Percentiles rank a stretch among this genome's conserved stretches.
These are phyloP conservation scores for Ecliptopera silaceata DNA, from an alignment of 2,888 invertebrate species.

Conservation along the genomic window DNA sequence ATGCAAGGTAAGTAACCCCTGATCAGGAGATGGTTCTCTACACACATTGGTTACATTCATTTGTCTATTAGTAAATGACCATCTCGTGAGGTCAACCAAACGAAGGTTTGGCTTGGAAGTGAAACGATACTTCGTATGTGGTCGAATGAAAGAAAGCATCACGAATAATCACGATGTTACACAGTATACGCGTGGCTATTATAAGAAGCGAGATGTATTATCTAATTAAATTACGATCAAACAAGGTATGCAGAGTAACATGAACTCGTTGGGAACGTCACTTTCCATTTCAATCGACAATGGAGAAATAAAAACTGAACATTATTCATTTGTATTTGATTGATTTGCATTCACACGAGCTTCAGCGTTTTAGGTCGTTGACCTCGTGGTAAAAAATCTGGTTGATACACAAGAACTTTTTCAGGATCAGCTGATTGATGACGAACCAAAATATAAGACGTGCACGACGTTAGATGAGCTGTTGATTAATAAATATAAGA, in stretches of 20 bases:
- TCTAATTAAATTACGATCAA: conserved; percentile 38
- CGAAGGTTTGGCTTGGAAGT: too few species aligned
- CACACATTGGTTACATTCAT: too few species aligned
- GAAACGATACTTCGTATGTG: too few species aligned
- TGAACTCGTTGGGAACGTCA: conserved; percentile 29
- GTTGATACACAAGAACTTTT: background rate
- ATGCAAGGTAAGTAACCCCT: too few species aligned
- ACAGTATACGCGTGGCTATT: conserved; percentile 27
- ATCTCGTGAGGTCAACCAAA: too few species aligned
- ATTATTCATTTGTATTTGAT: conserved; percentile 27
- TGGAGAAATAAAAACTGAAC: conserved; percentile 24
- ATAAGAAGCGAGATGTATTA: conserved; percentile 30
- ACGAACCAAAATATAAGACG: too few species aligned
- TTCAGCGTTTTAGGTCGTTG: background rate
- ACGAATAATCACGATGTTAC: background rate
- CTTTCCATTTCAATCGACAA: conserved; percentile 43
- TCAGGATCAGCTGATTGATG: background rate
- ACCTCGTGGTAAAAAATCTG: background rate
- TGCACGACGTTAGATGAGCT: too few species aligned
- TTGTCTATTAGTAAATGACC: too few species aligned
- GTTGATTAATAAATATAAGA: too few species aligned
- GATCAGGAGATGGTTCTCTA: too few species aligned
- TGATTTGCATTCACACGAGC: conserved; percentile 16
- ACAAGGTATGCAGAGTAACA: conserved; percentile 32
- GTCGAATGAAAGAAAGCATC: too few species aligned